Percentiles rank a stretch among this genome's conserved stretches.
Evolutionary conservation across 1,140 invertebrate genomes (phyloP).

Genomic region (Cydia splendana): DNA sequence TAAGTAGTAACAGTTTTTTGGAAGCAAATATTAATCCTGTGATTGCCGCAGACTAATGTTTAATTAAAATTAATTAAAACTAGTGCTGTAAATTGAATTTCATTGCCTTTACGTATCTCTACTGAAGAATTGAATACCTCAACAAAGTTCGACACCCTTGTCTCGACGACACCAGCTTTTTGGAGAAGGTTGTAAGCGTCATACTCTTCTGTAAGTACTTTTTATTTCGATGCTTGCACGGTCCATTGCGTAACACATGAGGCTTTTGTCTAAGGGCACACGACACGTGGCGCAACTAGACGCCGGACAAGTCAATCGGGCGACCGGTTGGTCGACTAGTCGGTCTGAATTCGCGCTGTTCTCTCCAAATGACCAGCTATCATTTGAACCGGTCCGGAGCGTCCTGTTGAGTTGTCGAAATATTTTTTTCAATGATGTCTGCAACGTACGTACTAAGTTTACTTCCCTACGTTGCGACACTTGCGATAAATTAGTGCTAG

Average conservation of each 20-base stretch:
- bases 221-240: neutral
- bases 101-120: no score
- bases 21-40: no score
- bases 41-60: no score
- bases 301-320: conserved; percentile 66
- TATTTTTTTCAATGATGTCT: neutral
- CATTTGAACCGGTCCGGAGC: conserved; percentile 11
- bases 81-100: no score
- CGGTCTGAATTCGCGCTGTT: conserved; percentile 20
- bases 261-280: conserved; percentile 37
- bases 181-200: neutral
- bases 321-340: conserved; percentile 33
- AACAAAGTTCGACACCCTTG: no score
- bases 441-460: neutral
- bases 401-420: conserved; percentile 10
- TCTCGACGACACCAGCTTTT: neutral
- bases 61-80: no score
- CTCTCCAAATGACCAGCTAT: neutral
- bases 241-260: conserved; percentile 32
- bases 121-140: no score
- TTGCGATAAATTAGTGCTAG: no score
- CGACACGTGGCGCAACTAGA: conserved; percentile 50
- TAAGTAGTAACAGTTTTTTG: no score
- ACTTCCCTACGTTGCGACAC: neutral
- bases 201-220: no score